Base-by-base conservation (phyloP, 1,140 invertebrate species). In the Helicoverpa zea region DNA sequence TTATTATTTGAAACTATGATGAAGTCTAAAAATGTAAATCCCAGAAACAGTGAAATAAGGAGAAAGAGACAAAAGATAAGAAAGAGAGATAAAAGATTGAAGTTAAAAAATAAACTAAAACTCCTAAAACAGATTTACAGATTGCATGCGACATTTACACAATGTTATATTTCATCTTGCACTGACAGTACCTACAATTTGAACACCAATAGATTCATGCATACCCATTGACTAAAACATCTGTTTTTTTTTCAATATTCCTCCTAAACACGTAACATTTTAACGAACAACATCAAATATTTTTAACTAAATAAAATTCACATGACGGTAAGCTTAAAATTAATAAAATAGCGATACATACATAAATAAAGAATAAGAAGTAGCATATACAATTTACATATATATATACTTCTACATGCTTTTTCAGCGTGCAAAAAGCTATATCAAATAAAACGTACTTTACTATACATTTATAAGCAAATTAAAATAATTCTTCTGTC, bases 381-480 rank as follows among this genome's bases (percentile, higher is more conserved):
- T 23, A 23, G 23, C 23, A 23, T 23, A 23, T 23, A 1, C 23
- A 23, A 23, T 23, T 23, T 23, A 23, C 23, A 2, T 9, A 23
- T 58, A 58, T 10, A 58, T 1, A 58, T 35, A 58, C 9, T 7
- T 23, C 16, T 58, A 23, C 56, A 23, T 23, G 16, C 56, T 11
- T 58, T 56, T n/a, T 14, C 11, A 35, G 59, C 76, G 52, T 56
- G 61, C 64, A 59, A n/a, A 18, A 58, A 18, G 54, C 54, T 11
- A 35, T 13, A 68, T 51, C 4, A 49, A 68, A 16, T 12, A 68
- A 51, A 68, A 43, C 35, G 5, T 43, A 3, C 0, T 18, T 4
- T 18, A 66, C 35, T n/a, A 47, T 10, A 63, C 59, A 63, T 63
- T 18, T n/a, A n/a, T 59, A 63, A 7, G 61, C 61, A 63, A 63